These are phyloP conservation scores for Phylloscopus trochilus DNA, from an alignment of 2,113 vertebrate genomes.

Conservation along the genomic window DNA sequence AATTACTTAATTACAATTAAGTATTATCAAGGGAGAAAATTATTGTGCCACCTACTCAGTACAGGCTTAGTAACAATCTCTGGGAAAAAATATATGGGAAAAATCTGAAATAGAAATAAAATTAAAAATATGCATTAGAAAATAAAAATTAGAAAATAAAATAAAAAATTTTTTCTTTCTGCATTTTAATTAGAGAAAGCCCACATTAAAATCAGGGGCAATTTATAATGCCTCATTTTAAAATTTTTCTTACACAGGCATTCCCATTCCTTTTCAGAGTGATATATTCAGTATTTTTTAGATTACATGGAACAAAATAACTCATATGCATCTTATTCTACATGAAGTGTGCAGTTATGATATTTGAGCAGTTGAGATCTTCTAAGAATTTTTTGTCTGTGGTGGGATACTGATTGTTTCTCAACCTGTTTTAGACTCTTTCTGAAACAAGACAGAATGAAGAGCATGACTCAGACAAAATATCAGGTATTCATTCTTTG, in stretches of 20 bases:
- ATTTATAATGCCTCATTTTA: neutral
- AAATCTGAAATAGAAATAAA: neutral
- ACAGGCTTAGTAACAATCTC: neutral
- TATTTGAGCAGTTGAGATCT: neutral
- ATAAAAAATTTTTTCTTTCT: neutral
- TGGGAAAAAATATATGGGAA: neutral
- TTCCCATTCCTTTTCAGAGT: neutral
- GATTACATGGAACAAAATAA: neutral
- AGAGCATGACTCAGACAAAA: neutral
- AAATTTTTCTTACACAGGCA: neutral
- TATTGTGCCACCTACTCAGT: neutral
- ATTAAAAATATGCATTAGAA: neutral
- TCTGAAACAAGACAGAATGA: neutral
- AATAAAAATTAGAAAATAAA: neutral
- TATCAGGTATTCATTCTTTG: neutral
- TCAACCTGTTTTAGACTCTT: neutral
- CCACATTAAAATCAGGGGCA: fast-evolving
- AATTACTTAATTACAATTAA: too few species aligned
- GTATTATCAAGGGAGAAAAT: neutral
- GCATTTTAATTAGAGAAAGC: neutral
- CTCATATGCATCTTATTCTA: neutral
- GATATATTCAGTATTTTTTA: neutral
- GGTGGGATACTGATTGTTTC: neutral
- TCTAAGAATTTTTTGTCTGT: neutral
- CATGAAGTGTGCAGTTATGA: neutral